Evolutionary conservation across 2,888 invertebrate genomes (phyloP).

Genomic region (Cyrtodaria siliqua): DNA sequence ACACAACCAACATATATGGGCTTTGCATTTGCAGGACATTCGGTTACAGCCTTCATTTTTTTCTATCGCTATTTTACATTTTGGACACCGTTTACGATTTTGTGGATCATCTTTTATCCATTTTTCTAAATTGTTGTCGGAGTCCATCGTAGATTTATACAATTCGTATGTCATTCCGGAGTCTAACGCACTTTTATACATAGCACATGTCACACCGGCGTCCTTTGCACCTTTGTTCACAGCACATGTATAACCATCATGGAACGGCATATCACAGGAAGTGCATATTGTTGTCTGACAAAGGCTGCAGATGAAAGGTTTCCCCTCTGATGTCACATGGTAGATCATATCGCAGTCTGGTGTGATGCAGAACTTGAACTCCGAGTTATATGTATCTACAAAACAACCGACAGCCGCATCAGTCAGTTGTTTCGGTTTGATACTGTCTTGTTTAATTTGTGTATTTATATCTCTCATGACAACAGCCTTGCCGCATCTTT

Average conservation of each 20-base stretch:
- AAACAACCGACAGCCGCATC: slow-evolving; percentile 70
- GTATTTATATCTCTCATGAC: slow-evolving; percentile 68
- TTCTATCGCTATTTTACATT: slow-evolving; percentile 75
- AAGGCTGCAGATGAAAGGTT: slow-evolving; percentile 66
- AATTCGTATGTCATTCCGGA: too few relatives aligned
- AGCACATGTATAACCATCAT: slow-evolving; percentile 77
- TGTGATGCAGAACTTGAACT: slow-evolving; percentile 76
- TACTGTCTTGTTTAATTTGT: slow-evolving; percentile 43
- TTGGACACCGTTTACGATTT: slow-evolving; percentile 76
- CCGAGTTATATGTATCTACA: slow-evolving; percentile 59
- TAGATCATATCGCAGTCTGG: slow-evolving; percentile 81
- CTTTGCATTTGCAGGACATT: slow-evolving; percentile 76
- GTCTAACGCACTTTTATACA: too few relatives aligned
- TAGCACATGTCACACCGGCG: too few relatives aligned
- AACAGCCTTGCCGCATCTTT: slow-evolving; percentile 69
- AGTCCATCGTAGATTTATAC: slow-evolving; percentile 1
- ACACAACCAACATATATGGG: slow-evolving; percentile 81
- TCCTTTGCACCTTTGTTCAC: slow-evolving; percentile 63
- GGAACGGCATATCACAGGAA: slow-evolving; percentile 74
- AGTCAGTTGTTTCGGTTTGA: slow-evolving; percentile 48
- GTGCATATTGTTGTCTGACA: slow-evolving; percentile 74
- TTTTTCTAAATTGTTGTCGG: slow-evolving; percentile 51
- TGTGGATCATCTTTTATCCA: slow-evolving; percentile 70
- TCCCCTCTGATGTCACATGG: slow-evolving; percentile 58
- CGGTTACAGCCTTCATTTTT: slow-evolving; percentile 81